A percentile compares a stretch with the other conserved stretches of the same genome.
phyloP scores from a whole-genome alignment of 2,888 invertebrate species.

The Hymenopus coronatus region DNA sequence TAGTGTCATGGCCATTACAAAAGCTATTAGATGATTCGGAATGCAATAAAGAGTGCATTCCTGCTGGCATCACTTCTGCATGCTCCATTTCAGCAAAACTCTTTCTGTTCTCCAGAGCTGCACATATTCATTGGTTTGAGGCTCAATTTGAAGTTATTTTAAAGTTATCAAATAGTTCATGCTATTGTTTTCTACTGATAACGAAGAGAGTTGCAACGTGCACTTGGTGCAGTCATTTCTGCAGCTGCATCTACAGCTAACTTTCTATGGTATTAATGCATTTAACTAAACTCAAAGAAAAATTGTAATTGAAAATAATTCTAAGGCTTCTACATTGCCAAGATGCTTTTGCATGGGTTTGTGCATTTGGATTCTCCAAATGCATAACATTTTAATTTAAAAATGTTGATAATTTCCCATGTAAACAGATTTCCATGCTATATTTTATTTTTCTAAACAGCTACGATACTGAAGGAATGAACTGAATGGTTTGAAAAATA shows the following conservation, averaged over 20 bases:
- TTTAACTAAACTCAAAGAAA: no score
- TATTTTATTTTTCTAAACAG: no score
- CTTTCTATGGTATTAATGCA: no score
- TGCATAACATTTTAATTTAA: no score
- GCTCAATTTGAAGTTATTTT: background rate
- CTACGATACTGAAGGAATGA: no score
- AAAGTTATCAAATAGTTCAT: background rate
- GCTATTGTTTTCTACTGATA: background rate
- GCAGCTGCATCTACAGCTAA: background rate
- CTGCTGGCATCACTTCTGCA: constrained; percentile 41
- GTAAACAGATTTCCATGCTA: no score
- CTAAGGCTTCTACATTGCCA: no score
- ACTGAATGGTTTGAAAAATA: no score
- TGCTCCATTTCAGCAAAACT: constrained; percentile 44
- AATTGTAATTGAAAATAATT: no score
- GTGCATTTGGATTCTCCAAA: no score
- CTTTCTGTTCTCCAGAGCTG: constrained; percentile 41
- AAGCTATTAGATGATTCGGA: constrained; percentile 22
- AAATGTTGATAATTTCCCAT: no score
- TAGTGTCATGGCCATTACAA: constrained; percentile 34
- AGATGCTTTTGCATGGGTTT: no score
- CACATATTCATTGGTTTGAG: background rate
- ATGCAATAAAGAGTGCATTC: constrained; percentile 32
- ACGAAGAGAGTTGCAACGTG: background rate
- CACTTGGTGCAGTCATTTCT: background rate